Evolutionary conservation across 2,113 vertebrate species (phyloP), one percentile per base, ranked within the genome.

Genomic region (Heterotis niloticus): DNA sequence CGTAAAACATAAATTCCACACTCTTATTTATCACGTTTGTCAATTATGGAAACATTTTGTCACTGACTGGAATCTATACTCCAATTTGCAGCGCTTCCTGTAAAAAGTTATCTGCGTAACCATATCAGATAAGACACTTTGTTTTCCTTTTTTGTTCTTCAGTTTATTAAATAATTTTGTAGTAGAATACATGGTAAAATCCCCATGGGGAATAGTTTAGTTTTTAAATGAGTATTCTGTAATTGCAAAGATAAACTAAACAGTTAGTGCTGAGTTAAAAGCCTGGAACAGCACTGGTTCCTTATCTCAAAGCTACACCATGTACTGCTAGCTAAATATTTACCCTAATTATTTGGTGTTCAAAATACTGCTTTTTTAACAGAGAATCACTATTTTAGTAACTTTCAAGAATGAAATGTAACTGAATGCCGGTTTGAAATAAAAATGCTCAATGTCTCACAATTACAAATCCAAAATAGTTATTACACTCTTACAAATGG

Each of bases 31-130:
- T 82, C 80, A 64, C 24, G 44, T 44, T 56, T 68, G 52, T 44
- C 64, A 75, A 78, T 85, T 76, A 85, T 85, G 79, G 86, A 88
- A 85, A 84, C 78, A 84, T 82, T 81, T 88, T 85, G 80, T 88
- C 66, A 77, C 68, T 84, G 76, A 81, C 83, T 71, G n/a, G 82
- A 87, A 79, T 75, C 64, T 57, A 72, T 75, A n/a, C 17, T 56
- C 68, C 78, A 85, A 87, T 87, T 84, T 86, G 79, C 83, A 68
- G 79, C 79, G 85, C 69, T 83, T 83, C 83, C 83, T 87, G 79
- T 85, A 84, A 86, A 85, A 84, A 84, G 78, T 88, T 84, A 87
- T 88, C 88, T 73, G 52, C 75, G 80, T 80, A 81, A 83, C 78
- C 23, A 23, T 73, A 59, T 75, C 51, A 24, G 75, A 68, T 64